These are phyloP conservation scores for Metopia argyrocephala DNA, from an alignment of 2,888 invertebrate species.

Conservation along the genomic window DNA sequence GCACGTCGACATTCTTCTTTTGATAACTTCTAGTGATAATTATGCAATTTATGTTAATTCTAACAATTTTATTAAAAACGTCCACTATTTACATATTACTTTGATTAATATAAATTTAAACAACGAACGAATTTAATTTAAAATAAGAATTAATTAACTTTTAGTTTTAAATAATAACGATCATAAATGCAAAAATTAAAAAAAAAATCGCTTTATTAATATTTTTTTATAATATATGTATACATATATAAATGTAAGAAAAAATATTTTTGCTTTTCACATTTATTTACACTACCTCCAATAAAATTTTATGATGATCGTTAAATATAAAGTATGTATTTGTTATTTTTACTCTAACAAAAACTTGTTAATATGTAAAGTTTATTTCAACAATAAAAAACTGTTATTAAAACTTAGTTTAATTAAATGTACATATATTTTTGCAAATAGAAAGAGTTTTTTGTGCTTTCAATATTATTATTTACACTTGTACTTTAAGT, in stretches of 20 bases:
- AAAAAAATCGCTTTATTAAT: neutral
- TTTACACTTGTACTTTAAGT: no score
- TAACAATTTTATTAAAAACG: slow-evolving; percentile 28
- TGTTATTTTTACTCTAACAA: slow-evolving; percentile 23
- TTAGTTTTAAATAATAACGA: slow-evolving; percentile 30
- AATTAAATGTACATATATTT: neutral
- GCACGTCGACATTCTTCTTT: slow-evolving; percentile 67
- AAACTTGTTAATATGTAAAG: slow-evolving; percentile 16
- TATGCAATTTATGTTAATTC: neutral
- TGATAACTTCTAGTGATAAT: slow-evolving; percentile 56
- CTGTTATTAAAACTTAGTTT: neutral
- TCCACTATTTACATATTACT: slow-evolving; percentile 13
- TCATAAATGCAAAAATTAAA: slow-evolving; percentile 29
- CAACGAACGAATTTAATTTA: slow-evolving; percentile 47
- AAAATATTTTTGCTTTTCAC: neutral
- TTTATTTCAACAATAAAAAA: slow-evolving; percentile 12
- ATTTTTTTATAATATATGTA: neutral
- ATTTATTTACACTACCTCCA: slow-evolving; percentile 41
- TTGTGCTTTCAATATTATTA: neutral
- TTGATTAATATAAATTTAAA: no score
- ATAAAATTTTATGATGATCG: slow-evolving; percentile 24
- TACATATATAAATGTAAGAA: neutral
- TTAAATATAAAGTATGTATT: slow-evolving; percentile 33
- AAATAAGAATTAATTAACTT: slow-evolving; percentile 10
- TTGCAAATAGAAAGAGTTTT: neutral